Percentiles rank a stretch among this genome's conserved stretches.
These are phyloP conservation scores for Synanthedon tipuliformis DNA, from an alignment of 2,888 invertebrate species.

Conservation along the genomic window DNA sequence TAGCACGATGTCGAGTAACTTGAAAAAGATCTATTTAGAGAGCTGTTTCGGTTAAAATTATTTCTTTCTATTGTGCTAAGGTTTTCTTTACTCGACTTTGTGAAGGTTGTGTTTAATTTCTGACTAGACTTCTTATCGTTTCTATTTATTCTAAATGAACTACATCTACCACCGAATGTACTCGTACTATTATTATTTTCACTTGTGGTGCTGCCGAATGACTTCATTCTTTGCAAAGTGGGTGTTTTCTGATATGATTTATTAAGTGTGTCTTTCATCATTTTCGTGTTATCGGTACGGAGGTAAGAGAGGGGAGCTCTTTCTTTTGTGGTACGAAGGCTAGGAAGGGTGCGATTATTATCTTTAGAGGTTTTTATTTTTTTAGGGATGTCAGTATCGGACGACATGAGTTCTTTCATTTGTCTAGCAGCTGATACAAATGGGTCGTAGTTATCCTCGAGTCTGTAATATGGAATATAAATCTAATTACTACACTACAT, in stretches of 20 bases:
- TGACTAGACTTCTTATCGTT: constrained; percentile 56
- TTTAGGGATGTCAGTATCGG: constrained; percentile 69
- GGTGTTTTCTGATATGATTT: constrained; percentile 68
- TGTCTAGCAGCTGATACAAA: constrained; percentile 84
- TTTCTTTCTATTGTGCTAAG: constrained; percentile 46
- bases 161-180: constrained; percentile 52
- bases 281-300: constrained; percentile 50
- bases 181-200: constrained; percentile 32
- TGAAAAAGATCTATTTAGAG: constrained; percentile 55
- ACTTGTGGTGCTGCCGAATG: constrained; percentile 54
- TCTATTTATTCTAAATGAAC: constrained; percentile 57
- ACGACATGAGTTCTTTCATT: constrained; percentile 82
- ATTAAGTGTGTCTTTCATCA: constrained; percentile 61
- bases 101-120: constrained; percentile 58
- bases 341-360: constrained; percentile 52
- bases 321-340: constrained; percentile 47
- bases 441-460: constrained; percentile 77
- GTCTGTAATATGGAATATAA: constrained; percentile 28
- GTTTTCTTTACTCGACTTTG: constrained; percentile 63
- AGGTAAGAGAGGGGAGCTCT: constrained; percentile 37
- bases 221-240: constrained; percentile 62
- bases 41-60: constrained; percentile 49
- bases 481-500: too few relatives aligned
- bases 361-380: constrained; percentile 54
- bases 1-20: constrained; percentile 54